These are phyloP conservation scores for Brachionus angularis DNA, from an alignment of 1,140 invertebrate genomes.

Conservation along the genomic window DNA sequence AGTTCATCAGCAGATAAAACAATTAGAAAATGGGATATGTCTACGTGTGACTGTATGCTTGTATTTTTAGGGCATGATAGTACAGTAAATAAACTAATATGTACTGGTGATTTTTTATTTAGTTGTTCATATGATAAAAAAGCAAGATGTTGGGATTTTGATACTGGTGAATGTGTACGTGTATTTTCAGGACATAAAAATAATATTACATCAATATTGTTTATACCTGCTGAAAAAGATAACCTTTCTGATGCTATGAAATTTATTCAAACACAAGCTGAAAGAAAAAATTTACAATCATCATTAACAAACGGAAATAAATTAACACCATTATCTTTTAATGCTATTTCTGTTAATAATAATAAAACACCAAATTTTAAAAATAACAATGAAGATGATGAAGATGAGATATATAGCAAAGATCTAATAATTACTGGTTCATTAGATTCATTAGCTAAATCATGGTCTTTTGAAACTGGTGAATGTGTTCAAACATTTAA, in stretches of 20 bases:
- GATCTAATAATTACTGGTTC: constrained; percentile 61
- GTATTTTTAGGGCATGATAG: constrained; percentile 60
- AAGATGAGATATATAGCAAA: constrained; percentile 48
- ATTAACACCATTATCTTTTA: neutral
- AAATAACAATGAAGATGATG: constrained; percentile 8
- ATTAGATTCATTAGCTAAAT: constrained; percentile 59
- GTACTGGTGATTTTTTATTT: constrained; percentile 62
- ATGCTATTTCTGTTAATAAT: neutral
- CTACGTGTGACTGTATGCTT: constrained; percentile 59
- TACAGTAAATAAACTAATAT: constrained; percentile 61
- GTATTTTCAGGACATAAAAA: constrained; percentile 60
- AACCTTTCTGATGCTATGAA: constrained; percentile 33
- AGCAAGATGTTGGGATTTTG: constrained; percentile 61
- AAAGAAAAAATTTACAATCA: neutral
- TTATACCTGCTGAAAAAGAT: constrained; percentile 57
- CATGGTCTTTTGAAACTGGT: constrained; percentile 61
- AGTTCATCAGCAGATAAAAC: constrained; percentile 62
- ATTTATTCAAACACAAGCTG: constrained; percentile 36
- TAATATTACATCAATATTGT: constrained; percentile 62
- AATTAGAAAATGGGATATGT: constrained; percentile 63
- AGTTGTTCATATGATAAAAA: constrained; percentile 62
- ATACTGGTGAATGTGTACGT: constrained; percentile 55
- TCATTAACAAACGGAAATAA: neutral
- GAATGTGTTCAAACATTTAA: constrained; percentile 57
- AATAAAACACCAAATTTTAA: constrained; percentile 44